Base-by-base conservation (phyloP, 2,888 invertebrate genomes). In the Danaus chrysippus region DNA sequence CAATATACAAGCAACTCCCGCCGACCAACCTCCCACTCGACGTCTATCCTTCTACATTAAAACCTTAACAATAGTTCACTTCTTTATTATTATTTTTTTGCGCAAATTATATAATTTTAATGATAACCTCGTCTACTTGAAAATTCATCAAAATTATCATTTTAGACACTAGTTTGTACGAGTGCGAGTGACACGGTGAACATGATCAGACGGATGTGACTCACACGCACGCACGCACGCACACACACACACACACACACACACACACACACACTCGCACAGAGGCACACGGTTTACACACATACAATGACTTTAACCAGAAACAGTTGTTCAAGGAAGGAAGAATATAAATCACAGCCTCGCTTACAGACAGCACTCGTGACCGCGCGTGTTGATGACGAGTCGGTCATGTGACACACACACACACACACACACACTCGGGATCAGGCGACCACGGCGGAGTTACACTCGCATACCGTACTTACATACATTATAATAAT, bases 141-240 rank as follows among this genome's bases (percentile, higher is more conserved):
- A 15, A n/a, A 15, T n/a, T 49, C 10, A 3, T 10, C 17, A 3
- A 17, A 49, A 49, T 34, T 15, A 46, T 13, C n/a, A 49, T 49
- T 15, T 49, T 49, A 49, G 49, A 17, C 42, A 63, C 61, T 52
- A 61, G 59, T 66, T 61, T 66, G 63, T 63, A 66, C 56, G 63
- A 63, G 61, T 58, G 55, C 60, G 41, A 13, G 43, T 54, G 54
- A 15, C 23, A 19, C 42, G 52, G 55, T 42, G 54, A 49, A 44
- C 46, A 60, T 55, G 42, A 41, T 49, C 52, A 56, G 56, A 62
- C 19, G 49, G 58, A 42, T 54, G 12, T n/a, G 52, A 44, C 52
- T 23, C 54, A 9, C 11, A 10, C 55, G n/a, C 54, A 34, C n/a
- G n/a, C n/a, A n/a, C n/a, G n/a, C n/a, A n/a, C n/a, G n/a, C n/a